A percentile compares a stretch with the other conserved stretches of the same genome.
Evolutionary conservation across 2,888 invertebrate genomes (phyloP).

Genomic region (Brachyptera putata): DNA sequence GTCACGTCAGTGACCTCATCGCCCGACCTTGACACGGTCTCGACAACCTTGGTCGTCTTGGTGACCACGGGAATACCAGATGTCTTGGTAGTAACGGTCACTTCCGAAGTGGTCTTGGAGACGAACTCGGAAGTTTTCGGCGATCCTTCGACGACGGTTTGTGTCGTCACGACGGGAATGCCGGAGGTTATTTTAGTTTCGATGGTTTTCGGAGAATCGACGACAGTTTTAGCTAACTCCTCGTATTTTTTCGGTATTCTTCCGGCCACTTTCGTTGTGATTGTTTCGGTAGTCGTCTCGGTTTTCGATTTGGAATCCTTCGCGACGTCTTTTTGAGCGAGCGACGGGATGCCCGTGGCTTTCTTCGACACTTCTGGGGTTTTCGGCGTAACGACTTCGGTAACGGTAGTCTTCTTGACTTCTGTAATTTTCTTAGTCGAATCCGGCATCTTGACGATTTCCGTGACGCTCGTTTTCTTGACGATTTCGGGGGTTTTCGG

Average conservation of each 20-base stretch:
- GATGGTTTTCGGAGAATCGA: constrained; percentile 33
- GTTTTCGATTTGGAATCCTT: neutral
- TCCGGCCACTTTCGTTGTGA: constrained; percentile 26
- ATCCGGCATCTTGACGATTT: neutral
- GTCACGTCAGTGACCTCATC: constrained; percentile 26
- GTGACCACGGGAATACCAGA: constrained; percentile 13
- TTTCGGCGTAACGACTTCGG: neutral
- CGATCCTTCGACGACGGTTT: neutral
- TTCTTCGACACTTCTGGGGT: neutral
- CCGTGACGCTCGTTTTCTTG: neutral
- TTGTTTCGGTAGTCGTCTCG: constrained; percentile 12
- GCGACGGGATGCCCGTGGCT: neutral
- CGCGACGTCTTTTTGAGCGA: too few relatives aligned
- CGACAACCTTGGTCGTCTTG: constrained; percentile 6
- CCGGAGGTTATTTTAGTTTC: constrained; percentile 22
- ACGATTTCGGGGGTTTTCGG: neutral
- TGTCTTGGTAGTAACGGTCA: constrained; percentile 5
- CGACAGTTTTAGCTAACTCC: constrained; percentile 14
- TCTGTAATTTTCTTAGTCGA: neutral
- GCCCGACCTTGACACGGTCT: neutral
- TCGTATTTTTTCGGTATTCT: too few relatives aligned
- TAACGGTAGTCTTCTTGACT: neutral
- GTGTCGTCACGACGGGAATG: neutral
- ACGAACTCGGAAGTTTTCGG: neutral
- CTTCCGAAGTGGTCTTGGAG: neutral